A percentile compares a stretch with the other conserved stretches of the same genome.
phyloP scores from a whole-genome alignment of 2,888 invertebrate species.

The Caenorhabditis sulstoni region DNA sequence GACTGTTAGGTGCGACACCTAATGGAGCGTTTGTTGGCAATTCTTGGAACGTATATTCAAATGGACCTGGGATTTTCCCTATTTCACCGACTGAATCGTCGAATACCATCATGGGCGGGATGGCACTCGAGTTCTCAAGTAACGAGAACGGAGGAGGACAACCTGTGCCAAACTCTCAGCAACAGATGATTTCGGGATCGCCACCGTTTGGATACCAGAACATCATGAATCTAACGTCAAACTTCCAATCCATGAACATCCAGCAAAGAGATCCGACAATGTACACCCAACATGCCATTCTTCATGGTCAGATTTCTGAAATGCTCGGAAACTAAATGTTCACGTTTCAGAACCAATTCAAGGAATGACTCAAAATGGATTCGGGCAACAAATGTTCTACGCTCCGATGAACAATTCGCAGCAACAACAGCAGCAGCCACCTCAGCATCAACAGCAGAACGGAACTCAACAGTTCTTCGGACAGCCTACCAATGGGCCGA shows the following conservation, averaged over 20 bases:
- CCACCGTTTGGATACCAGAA: conserved; percentile 46
- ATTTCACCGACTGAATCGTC: conserved; percentile 31
- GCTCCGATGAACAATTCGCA: conserved; percentile 26
- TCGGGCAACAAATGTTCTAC: conserved; percentile 47
- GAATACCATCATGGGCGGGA: conserved; percentile 10
- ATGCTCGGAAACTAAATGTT: neutral
- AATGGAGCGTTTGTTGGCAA: conserved; percentile 68
- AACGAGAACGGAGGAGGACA: conserved; percentile 31
- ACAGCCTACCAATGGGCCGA: conserved; percentile 9
- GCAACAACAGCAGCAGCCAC: conserved; percentile 20
- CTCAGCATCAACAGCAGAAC: conserved; percentile 24
- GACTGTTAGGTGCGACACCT: conserved; percentile 55
- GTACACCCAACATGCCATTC: conserved; percentile 22
- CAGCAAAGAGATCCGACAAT: conserved; percentile 43
- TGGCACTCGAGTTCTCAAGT: conserved; percentile 32
- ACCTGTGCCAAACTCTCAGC: conserved; percentile 3
- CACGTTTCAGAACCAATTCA: conserved; percentile 39
- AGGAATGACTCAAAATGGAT: conserved; percentile 52
- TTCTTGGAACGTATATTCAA: conserved; percentile 38
- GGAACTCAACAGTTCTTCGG: conserved; percentile 41
- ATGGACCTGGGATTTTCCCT: conserved; percentile 20
- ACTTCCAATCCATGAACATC: conserved; percentile 36
- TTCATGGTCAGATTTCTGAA: conserved; percentile 24
- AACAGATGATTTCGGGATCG: conserved; percentile 31
- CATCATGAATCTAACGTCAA: conserved; percentile 38